These are phyloP conservation scores for Cynopterus sphinx DNA, from an alignment of 2,797 vertebrate genomes.

Conservation along the genomic window DNA sequence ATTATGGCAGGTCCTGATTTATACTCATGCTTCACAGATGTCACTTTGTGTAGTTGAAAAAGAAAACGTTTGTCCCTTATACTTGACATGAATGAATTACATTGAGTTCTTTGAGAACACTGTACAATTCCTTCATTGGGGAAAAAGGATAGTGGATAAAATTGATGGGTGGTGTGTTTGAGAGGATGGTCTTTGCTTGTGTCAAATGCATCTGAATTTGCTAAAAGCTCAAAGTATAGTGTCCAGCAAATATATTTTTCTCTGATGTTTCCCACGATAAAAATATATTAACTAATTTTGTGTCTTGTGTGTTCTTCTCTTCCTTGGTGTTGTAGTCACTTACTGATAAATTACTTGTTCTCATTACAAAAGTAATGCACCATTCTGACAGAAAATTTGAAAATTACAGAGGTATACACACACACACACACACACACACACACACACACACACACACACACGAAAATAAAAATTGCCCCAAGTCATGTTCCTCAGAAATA, in stretches of 20 bases:
- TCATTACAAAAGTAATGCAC: background rate
- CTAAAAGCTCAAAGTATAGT: background rate
- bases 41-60: background rate
- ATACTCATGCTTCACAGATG: background rate
- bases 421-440: no score
- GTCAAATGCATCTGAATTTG: background rate
- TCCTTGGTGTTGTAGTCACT: background rate
- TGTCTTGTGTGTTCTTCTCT: background rate
- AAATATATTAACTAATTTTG: conserved; percentile 41
- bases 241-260: background rate
- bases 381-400: background rate
- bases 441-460: no score
- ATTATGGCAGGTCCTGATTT: rapidly evolving
- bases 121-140: background rate
- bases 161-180: no score
- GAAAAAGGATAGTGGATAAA: no score
- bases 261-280: background rate
- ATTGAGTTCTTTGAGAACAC: background rate
- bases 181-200: background rate
- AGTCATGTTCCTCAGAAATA: background rate
- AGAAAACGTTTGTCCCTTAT: background rate
- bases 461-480: background rate
- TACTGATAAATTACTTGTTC: background rate
- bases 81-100: background rate
- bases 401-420: background rate